A percentile compares a stretch with the other conserved stretches of the same genome.
Conservation (phyloP, 2,888 invertebrate species). For the Sthenelais limicola region DNA sequence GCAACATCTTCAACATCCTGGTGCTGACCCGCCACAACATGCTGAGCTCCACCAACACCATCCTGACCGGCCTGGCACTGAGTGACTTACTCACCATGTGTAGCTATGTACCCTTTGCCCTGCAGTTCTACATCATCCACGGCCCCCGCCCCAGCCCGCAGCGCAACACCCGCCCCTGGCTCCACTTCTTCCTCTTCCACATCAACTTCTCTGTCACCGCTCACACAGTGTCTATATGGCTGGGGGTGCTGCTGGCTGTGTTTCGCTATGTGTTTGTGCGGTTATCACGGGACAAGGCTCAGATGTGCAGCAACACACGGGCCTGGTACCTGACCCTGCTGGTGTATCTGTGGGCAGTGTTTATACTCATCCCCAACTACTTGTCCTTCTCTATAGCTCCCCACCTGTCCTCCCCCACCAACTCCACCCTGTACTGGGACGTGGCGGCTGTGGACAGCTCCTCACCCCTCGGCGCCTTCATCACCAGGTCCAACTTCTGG, state of each 20-base stretch:
- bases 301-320: neutral
- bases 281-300: constrained; percentile 83
- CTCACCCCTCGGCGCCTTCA: constrained; percentile 13
- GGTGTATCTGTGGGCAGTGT: constrained; percentile 23
- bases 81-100: constrained; percentile 90
- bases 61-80: constrained; percentile 87
- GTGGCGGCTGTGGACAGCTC: neutral
- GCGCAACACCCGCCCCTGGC: constrained; percentile 70
- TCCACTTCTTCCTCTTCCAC: constrained; percentile 78
- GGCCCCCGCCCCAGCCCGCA: constrained; percentile 55
- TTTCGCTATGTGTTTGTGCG: constrained; percentile 84
- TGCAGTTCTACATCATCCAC: constrained; percentile 75
- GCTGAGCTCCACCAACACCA: constrained; percentile 90
- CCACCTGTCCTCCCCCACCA: neutral
- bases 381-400: constrained; percentile 23
- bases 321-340: constrained; percentile 7
- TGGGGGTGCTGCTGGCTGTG: constrained; percentile 91
- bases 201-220: constrained; percentile 89
- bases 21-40: constrained; percentile 87
- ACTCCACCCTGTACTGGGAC: constrained; percentile 23
- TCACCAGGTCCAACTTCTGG: constrained; percentile 71
- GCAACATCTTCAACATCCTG: constrained; percentile 93
- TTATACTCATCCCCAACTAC: constrained; percentile 39
- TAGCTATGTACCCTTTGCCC: constrained; percentile 91
- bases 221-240: constrained; percentile 93